A percentile compares a stretch with the other conserved stretches of the same genome.
Evolutionary conservation across 2,797 vertebrate genomes (phyloP).

Genomic region (Carduelis carduelis): DNA sequence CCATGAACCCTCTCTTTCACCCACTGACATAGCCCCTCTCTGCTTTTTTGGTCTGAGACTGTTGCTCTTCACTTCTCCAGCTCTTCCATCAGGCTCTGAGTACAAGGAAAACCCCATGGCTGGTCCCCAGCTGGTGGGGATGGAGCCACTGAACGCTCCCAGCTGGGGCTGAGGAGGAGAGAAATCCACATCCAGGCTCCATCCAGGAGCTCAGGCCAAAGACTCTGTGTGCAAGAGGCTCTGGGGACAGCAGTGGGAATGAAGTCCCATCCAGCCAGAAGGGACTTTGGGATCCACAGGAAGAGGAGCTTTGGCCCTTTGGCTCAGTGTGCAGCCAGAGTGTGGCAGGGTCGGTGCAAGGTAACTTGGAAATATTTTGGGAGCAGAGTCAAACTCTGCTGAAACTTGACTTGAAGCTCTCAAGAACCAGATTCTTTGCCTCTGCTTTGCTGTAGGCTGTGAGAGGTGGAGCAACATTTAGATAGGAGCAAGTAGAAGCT

Average conservation of each 20-base stretch:
- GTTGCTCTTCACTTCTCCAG: neutral
- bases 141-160: neutral
- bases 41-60: neutral
- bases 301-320: neutral
- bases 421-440: neutral
- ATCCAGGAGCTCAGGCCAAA: neutral
- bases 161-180: neutral
- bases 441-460: neutral
- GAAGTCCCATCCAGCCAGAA: neutral
- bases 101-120: neutral
- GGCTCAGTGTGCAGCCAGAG: neutral
- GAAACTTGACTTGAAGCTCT: neutral
- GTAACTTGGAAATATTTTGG: neutral
- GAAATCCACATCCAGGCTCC: neutral
- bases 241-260: neutral
- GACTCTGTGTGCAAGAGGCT: neutral
- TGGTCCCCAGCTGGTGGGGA: neutral
- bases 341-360: neutral
- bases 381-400: neutral
- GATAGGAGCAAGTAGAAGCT: neutral
- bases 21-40: neutral
- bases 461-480: neutral
- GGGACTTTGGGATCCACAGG: accelerated
- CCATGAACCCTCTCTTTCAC: neutral
- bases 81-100: neutral